phyloP scores from a whole-genome alignment of 2,113 vertebrate species.

The Hyperopisus bebe region DNA sequence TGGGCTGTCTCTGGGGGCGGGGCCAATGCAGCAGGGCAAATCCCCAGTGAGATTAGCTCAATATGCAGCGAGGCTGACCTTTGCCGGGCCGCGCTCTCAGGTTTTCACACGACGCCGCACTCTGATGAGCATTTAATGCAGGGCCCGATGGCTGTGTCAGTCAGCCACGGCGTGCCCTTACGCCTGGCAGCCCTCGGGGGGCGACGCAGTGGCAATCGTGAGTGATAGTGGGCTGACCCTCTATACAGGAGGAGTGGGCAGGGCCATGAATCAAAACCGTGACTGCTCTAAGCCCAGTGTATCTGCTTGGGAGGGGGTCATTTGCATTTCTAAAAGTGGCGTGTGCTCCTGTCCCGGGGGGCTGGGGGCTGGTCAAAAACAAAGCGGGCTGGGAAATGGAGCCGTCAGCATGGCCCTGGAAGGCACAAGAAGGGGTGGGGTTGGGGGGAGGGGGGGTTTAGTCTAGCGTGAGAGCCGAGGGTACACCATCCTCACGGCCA shows the following conservation, averaged over 20 bases:
- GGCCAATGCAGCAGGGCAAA: not conserved
- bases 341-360: not conserved
- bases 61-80: conserved; percentile 56
- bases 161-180: conserved; percentile 49
- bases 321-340: not conserved
- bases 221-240: conserved; percentile 21
- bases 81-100: conserved; percentile 41
- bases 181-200: conserved; percentile 39
- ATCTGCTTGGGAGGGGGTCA: not conserved
- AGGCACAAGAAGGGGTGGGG: not conserved
- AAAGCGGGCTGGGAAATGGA: not conserved
- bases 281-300: not conserved
- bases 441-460: not conserved
- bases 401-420: not conserved
- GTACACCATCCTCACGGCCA: not conserved
- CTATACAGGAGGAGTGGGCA: not conserved
- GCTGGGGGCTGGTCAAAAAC: not conserved
- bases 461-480: not conserved
- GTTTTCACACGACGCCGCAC: conserved; percentile 52
- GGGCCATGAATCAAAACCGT: not conserved
- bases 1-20: not conserved
- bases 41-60: conserved; percentile 44
- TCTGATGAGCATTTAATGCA: conserved; percentile 65
- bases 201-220: conserved; percentile 55
- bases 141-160: conserved; percentile 58